Conservation (phyloP, 2,888 invertebrate genomes). For the Brachycybe producta region DNA sequence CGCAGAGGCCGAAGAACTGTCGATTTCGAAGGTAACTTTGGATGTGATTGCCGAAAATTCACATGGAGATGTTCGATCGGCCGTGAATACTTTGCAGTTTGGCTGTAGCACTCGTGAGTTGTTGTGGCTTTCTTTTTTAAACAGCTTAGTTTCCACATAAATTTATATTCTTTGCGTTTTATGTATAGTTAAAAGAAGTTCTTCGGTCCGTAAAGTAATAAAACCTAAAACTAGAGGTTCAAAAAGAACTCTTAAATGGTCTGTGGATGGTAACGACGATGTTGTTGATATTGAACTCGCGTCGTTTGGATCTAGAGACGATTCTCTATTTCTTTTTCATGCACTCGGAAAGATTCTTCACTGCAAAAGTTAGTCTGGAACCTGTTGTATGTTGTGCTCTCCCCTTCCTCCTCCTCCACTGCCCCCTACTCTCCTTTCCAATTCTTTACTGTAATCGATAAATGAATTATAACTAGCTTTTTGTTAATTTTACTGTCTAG, state of each 20-base stretch:
- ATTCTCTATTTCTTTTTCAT: slow-evolving; percentile 36
- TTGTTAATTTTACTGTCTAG: not conserved
- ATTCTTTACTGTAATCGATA: slow-evolving; percentile 8
- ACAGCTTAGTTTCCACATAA: slow-evolving; percentile 13
- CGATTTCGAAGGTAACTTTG: slow-evolving; percentile 38
- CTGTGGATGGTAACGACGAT: not conserved
- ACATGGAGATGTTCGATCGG: slow-evolving; percentile 66
- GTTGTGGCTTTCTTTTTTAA: too few species aligned
- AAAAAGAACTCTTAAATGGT: not conserved
- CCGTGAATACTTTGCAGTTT: slow-evolving; percentile 71
- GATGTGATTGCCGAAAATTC: slow-evolving; percentile 57
- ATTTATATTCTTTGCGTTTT: not conserved
- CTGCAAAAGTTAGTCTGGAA: slow-evolving; percentile 36
- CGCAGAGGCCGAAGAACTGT: slow-evolving; percentile 8
- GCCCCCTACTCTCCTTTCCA: too few species aligned
- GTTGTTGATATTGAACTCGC: not conserved
- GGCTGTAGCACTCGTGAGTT: slow-evolving; percentile 55
- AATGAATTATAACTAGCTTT: not conserved
- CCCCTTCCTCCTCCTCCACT: too few species aligned
- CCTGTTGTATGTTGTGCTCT: too few species aligned
- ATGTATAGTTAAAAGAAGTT: not conserved
- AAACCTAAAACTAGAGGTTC: not conserved
- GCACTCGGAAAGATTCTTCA: slow-evolving; percentile 40
- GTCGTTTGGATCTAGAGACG: slow-evolving; percentile 28
- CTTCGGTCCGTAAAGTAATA: not conserved